phyloP scores from a whole-genome alignment of 2,797 vertebrate species.

The Pseudotriccus pelzelni region DNA sequence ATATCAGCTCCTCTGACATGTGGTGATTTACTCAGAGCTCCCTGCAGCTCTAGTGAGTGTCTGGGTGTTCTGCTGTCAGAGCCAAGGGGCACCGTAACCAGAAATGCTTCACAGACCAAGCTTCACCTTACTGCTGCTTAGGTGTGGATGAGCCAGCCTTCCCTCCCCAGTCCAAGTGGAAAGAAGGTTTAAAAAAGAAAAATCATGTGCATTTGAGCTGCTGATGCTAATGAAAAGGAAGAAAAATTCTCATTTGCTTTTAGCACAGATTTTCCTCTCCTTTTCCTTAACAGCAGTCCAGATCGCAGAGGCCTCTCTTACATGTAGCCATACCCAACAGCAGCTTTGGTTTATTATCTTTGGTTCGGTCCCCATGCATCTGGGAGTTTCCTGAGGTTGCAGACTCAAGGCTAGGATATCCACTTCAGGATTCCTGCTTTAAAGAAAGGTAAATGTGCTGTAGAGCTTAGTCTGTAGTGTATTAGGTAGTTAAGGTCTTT shows the following conservation, averaged over 20 bases:
- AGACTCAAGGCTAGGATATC: not conserved
- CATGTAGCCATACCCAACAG: not conserved
- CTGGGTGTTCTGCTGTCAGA: not conserved
- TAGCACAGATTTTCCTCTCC: not conserved
- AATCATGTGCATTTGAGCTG: not conserved
- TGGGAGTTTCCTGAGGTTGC: not conserved
- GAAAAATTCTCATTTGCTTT: not conserved
- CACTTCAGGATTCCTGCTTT: not conserved
- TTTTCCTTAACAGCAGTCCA: not conserved
- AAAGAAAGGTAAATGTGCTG: not conserved
- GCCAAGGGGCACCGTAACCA: not conserved
- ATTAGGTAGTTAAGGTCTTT: not conserved
- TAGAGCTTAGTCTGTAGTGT: not conserved
- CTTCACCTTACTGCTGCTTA: not conserved
- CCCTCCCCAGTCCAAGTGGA: not conserved
- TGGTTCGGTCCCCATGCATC: not conserved
- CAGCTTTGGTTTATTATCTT: not conserved
- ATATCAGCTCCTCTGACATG: not conserved
- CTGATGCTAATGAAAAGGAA: not conserved
- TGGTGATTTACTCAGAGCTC: not conserved
- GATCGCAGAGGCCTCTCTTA: not conserved
- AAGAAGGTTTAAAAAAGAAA: not conserved
- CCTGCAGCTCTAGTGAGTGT: not conserved
- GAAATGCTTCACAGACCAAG: not conserved
- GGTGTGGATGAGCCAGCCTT: not conserved